Percentiles rank a stretch among this genome's conserved stretches.
These are phyloP conservation scores for Paedocypris micromegethes DNA, from an alignment of 2,797 vertebrate species.

Conservation along the genomic window DNA sequence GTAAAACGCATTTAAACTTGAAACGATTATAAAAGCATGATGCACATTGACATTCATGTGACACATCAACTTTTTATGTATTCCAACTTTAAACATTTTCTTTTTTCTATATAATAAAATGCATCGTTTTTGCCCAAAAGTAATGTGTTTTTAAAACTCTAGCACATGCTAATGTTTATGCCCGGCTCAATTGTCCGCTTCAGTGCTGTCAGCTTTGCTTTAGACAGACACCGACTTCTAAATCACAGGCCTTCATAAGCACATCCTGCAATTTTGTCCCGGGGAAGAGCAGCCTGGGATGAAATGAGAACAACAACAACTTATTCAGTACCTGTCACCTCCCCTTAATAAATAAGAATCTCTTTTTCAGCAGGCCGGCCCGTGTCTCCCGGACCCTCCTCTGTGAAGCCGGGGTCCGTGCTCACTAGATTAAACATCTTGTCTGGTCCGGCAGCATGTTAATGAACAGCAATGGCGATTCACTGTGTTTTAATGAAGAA, in stretches of 20 bases:
- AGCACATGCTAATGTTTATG: slow-evolving; percentile 42
- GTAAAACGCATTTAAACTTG: too few species aligned
- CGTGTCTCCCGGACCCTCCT: slow-evolving; percentile 64
- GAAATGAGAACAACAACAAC: slow-evolving; percentile 63
- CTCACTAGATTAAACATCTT: slow-evolving; percentile 91
- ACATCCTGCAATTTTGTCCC: slow-evolving; percentile 62
- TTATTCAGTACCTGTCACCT: slow-evolving; percentile 92
- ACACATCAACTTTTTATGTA: too few species aligned
- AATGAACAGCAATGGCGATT: slow-evolving; percentile 99
- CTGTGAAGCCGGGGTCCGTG: slow-evolving; percentile 71
- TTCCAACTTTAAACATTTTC: too few species aligned
- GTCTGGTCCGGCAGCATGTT: slow-evolving; percentile 78
- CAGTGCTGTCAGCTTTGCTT: slow-evolving; percentile 65
- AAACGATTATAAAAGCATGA: too few species aligned
- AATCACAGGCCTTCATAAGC: slow-evolving; percentile 72
- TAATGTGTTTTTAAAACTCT: slow-evolving; percentile 10
- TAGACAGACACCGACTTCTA: slow-evolving; percentile 64
- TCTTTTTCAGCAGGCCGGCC: slow-evolving; percentile 71
- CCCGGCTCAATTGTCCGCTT: slow-evolving; percentile 35
- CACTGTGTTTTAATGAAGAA: slow-evolving; percentile 98
- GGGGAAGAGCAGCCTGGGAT: slow-evolving; percentile 2
- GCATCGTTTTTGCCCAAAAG: neutral
- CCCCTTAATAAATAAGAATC: slow-evolving; percentile 98
- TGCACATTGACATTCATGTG: too few species aligned
- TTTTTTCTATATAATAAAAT: too few species aligned